phyloP scores from a whole-genome alignment of 2,797 vertebrate genomes.

The Podarcis lilfordi region DNA sequence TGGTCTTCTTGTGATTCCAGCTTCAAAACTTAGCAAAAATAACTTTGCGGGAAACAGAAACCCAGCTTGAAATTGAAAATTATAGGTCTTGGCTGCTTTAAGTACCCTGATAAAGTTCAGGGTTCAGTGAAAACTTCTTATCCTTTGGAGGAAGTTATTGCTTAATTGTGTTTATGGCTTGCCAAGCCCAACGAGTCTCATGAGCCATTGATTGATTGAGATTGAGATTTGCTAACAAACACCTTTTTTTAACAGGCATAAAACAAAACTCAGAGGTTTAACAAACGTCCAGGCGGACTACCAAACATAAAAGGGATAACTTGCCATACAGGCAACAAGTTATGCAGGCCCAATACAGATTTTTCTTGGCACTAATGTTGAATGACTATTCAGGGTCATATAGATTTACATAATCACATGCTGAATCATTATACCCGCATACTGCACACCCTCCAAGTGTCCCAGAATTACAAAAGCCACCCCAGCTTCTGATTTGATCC shows the following conservation, averaged over 20 bases:
- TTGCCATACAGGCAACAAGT: too few species aligned
- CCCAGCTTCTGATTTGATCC: too few species aligned
- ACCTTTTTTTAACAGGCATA: background rate
- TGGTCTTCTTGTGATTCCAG: background rate
- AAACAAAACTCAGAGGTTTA: background rate
- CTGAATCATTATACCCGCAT: too few species aligned
- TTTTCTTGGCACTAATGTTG: background rate
- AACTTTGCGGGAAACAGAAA: background rate
- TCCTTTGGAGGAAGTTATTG: background rate
- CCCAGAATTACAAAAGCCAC: too few species aligned
- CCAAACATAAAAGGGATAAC: too few species aligned
- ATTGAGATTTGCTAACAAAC: background rate
- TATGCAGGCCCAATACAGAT: background rate
- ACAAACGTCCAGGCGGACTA: background rate
- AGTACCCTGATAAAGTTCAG: background rate
- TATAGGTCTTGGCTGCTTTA: background rate
- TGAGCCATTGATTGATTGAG: background rate
- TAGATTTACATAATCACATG: background rate
- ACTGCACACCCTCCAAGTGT: too few species aligned
- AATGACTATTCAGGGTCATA: background rate
- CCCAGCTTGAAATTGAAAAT: background rate
- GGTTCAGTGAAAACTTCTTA: background rate
- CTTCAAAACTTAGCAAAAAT: background rate
- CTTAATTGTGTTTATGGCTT: background rate
- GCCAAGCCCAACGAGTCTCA: background rate